Conservation (phyloP, 2,888 invertebrate species). For the Venusia cambrica region DNA sequence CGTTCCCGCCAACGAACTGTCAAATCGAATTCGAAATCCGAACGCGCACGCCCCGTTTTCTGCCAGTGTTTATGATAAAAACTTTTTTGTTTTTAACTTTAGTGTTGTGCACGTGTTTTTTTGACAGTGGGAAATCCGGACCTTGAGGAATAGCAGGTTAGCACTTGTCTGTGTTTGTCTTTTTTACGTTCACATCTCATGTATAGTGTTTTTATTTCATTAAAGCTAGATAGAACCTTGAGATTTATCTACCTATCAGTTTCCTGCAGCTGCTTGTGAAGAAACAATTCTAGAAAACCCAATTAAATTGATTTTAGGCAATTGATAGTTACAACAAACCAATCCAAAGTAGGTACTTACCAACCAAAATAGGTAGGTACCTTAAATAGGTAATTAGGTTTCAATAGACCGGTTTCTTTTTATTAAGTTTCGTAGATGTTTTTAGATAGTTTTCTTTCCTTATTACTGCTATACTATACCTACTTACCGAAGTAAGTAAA, state of each 20-base stretch:
- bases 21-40: constrained; percentile 34
- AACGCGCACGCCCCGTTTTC: constrained; percentile 40
- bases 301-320: too few species aligned
- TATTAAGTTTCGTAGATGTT: too few species aligned
- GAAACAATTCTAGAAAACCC: too few species aligned
- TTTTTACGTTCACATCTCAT: constrained; percentile 39
- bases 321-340: too few species aligned
- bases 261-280: too few species aligned
- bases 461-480: too few species aligned
- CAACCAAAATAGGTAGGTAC: too few species aligned
- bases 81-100: constrained; percentile 34
- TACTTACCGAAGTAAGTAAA: too few species aligned
- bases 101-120: constrained; percentile 46
- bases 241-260: constrained; percentile 1
- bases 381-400: too few species aligned
- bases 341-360: too few species aligned
- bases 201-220: constrained; percentile 36
- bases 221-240: constrained; percentile 6
- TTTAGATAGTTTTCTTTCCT: too few species aligned
- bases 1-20: constrained; percentile 41
- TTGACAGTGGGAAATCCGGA: constrained; percentile 35
- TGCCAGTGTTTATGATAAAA: constrained; percentile 29
- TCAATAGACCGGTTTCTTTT: too few species aligned
- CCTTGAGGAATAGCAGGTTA: constrained; percentile 47
- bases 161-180: constrained; percentile 44